Base-by-base conservation (phyloP, 2,888 invertebrate species). In the Cheilosia impressa region DNA sequence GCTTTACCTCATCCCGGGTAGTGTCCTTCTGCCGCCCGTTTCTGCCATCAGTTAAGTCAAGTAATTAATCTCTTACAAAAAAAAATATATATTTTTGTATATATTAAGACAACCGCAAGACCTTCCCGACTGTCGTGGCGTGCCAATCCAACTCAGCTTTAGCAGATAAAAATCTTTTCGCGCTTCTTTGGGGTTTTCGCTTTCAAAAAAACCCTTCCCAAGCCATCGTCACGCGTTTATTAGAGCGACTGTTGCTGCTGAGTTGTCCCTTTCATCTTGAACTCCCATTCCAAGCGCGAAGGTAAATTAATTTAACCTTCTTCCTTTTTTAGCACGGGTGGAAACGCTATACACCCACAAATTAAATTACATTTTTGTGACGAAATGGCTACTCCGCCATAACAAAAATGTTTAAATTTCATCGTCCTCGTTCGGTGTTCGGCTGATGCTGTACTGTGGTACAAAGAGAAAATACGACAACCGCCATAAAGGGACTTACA, bases 301-400 rank as follows among this genome's bases (percentile, higher is more conserved):
- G 75, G 69, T 76, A 77, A 81, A 81, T 77, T 81, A 77, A 77
- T 77, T 81, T 77, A 38, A 68, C 60, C 52, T 19, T 77, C 58
- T 52, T 22, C 47, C 45, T 31, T 65, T 72, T 55, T 76, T 76
- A 63, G 62, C 77, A 63, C 43, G 43, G 34, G 45, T 43, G 50
- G 31, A 76, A 63, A 71, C 77, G 77, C 65, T 81, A 71, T 65
- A 38, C 69, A 57, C 13, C 34, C 10, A 65, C 27, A 81, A 81
- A 81, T 71, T 76, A 81, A 77, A 81, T 81, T 81, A 81, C 76
- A 77, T 81, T 81, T 69, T 81, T 77, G 81, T 81, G 81, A 81
- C 69, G 81, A 71, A 76, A 77, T 81, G 63, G 57, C 76, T 45
- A 69, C 63, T 77, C n/a, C 34, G 52, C 62, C 65, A 24, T 81